These are phyloP conservation scores for Eustalomyia histrio DNA, from an alignment of 2,888 invertebrate species.

Conservation along the genomic window DNA sequence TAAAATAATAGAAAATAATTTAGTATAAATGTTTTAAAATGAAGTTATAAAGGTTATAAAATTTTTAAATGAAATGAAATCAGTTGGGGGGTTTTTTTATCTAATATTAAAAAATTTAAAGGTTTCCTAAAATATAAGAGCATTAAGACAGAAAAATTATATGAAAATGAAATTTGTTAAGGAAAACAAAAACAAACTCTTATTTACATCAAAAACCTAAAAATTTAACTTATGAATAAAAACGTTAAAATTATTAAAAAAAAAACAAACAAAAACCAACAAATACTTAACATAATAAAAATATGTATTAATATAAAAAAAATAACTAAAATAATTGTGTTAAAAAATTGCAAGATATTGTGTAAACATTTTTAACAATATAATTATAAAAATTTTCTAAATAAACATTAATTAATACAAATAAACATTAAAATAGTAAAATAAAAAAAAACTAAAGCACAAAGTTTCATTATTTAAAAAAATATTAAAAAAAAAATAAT, in stretches of 20 bases:
- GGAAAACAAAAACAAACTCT: background rate
- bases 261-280: constrained; percentile 49
- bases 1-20: constrained; percentile 8
- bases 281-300: constrained; percentile 11
- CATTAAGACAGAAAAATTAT: too few relatives aligned
- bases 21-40: background rate
- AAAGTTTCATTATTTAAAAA: constrained; percentile 13
- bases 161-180: background rate
- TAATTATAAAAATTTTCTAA: background rate
- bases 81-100: constrained; percentile 10
- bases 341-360: background rate
- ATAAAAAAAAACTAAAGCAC: constrained; percentile 22
- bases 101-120: constrained; percentile 9
- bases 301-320: background rate
- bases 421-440: constrained; percentile 7
- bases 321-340: background rate
- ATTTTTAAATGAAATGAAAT: background rate
- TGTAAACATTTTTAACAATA: background rate
- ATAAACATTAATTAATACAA: constrained; percentile 5
- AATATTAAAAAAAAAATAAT: background rate
- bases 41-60: background rate
- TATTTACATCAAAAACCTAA: too few relatives aligned
- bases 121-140: too few relatives aligned
- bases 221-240: too few relatives aligned
- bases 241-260: constrained; percentile 20